phyloP scores from a whole-genome alignment of 2,888 invertebrate genomes.

The Spatulosminthurus flaviceps region DNA sequence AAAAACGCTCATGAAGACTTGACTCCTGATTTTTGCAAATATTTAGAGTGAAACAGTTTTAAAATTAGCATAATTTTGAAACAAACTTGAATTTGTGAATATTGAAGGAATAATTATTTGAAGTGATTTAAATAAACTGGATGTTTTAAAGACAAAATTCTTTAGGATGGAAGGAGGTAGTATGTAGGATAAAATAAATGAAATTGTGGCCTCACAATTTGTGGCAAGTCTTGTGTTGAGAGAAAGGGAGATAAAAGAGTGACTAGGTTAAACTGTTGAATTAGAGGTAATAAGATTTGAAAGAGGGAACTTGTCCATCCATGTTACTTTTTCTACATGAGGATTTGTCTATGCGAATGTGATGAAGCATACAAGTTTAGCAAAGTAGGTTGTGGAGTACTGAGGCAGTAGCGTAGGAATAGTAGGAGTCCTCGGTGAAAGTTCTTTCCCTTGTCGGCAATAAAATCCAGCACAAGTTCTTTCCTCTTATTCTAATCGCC shows the following conservation, averaged over 20 bases:
- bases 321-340: neutral
- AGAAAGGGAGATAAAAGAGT: neutral
- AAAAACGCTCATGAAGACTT: too few relatives aligned
- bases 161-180: too few relatives aligned
- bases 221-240: too few relatives aligned
- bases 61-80: too few relatives aligned
- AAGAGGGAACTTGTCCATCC: constrained; percentile 6
- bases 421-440: neutral
- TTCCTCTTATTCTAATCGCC: constrained; percentile 20
- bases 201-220: too few relatives aligned
- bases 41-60: too few relatives aligned
- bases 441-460: constrained; percentile 20
- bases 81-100: too few relatives aligned
- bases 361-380: constrained; percentile 16
- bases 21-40: too few relatives aligned
- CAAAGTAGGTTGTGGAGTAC: neutral
- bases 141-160: too few relatives aligned
- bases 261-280: neutral
- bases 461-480: constrained; percentile 13
- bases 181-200: too few relatives aligned
- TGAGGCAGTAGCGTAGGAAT: neutral
- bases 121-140: too few relatives aligned
- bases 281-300: neutral
- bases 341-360: neutral
- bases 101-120: too few relatives aligned